Evolutionary conservation across 2,113 vertebrate genomes (phyloP), one percentile per base, ranked within the genome.

Genomic region (Plecturocebus donacophilus): DNA sequence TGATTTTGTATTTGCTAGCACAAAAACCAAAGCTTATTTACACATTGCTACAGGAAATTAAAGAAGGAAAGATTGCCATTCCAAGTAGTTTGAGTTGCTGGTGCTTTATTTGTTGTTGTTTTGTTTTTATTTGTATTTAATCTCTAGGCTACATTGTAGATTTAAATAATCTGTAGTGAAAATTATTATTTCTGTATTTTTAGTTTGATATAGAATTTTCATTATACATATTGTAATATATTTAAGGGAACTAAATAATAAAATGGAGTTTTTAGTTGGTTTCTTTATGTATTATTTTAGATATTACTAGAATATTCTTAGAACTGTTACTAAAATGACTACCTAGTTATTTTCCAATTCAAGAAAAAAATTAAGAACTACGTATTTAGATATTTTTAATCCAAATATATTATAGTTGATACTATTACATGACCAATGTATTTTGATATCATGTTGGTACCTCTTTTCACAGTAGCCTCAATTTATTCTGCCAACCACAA

Each of bases 11-110:
- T 82, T 40, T 6, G 40, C 94, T 0, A 92, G 75, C 79, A 85
- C 58, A 49, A 95, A 82, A 97, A 83, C 42, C 20, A 20, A 83
- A 96, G 8, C 19, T 49, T 10, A 0, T 80, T 96, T 96, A 93
- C 30, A 76, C 3, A 54, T 91, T 91, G 73, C 58, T 86, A 52
- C 32, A 89, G 68, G 49, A 87, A 94, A 93, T 90, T 83, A 66
- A 21, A 90, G 38, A 97, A 58, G 45, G 85, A 52, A 91, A 73
- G 1, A 71, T 81, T 66, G 23, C 16, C 35, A 19, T 64, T 75
- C 76, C 49, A 91, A 96, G 32, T 30, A 54, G 8, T 54, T 91
- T 84, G 73, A 40, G 5, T 54, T 75, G 70, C 5, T 17, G 5
- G 1, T 86, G 2, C 54, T 87, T 77, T 82, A n/a, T 85, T 61